phyloP scores from a whole-genome alignment of 1,140 invertebrate genomes.

The Venturia canescens region DNA sequence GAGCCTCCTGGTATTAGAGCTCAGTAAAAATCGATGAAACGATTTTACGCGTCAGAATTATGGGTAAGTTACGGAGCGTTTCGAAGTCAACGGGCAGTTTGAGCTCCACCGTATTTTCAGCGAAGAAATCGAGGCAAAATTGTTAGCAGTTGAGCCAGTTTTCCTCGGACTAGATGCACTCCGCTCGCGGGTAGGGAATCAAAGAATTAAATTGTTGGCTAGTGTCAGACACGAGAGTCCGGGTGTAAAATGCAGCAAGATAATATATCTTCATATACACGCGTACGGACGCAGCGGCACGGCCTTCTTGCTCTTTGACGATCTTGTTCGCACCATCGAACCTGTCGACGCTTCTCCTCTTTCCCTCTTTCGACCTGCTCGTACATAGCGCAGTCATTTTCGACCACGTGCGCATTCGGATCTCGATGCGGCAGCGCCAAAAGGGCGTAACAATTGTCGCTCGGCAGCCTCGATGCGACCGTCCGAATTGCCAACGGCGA shows the following conservation, averaged over 20 bases:
- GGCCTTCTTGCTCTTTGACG: conserved; percentile 60
- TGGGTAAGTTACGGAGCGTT: not conserved
- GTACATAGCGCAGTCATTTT: conserved; percentile 8
- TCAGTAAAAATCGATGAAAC: conserved; percentile 13
- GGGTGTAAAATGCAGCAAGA: conserved; percentile 8
- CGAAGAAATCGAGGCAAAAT: not conserved
- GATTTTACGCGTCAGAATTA: conserved; percentile 2
- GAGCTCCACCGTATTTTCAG: not conserved
- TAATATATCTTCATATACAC: not conserved
- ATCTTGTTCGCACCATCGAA: conserved; percentile 68
- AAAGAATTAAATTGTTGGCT: conserved; percentile 32
- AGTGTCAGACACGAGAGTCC: conserved; percentile 18
- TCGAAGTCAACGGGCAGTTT: not conserved
- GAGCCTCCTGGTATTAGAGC: conserved; percentile 40
- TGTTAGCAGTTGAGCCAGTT: not conserved
- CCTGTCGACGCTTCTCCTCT: conserved; percentile 58
- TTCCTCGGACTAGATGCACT: not conserved
- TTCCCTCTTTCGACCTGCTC: conserved; percentile 13
- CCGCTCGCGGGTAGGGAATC: conserved; percentile 23
- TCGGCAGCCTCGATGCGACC: not conserved
- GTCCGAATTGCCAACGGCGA: not conserved
- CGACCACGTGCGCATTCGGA: not conserved
- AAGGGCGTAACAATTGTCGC: not conserved
- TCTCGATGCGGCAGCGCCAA: not conserved
- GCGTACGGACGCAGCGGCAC: not conserved